These are phyloP conservation scores for Protaetia brevitarsis DNA, from an alignment of 1,140 invertebrate species.

Conservation along the genomic window DNA sequence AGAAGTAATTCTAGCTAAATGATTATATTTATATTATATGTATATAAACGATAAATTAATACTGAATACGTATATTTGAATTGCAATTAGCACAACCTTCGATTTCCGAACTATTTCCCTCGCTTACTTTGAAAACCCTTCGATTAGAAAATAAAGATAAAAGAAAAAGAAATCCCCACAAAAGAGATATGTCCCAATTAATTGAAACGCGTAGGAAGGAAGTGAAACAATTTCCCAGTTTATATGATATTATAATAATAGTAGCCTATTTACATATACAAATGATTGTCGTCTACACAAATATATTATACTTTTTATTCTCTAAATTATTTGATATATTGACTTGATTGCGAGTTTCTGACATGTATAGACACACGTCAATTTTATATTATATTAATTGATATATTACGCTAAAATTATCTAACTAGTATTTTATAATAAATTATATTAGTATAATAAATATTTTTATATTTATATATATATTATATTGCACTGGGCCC, in stretches of 20 bases:
- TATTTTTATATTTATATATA: not conserved
- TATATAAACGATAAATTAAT: slow-evolving; percentile 19
- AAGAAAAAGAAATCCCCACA: too few relatives aligned
- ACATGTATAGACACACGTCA: not conserved
- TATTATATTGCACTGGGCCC: slow-evolving; percentile 37
- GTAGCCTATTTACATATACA: slow-evolving; percentile 5
- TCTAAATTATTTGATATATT: slow-evolving; percentile 29
- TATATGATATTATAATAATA: not conserved
- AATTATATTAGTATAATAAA: slow-evolving; percentile 7
- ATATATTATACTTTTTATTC: too few relatives aligned
- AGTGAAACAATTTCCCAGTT: not conserved
- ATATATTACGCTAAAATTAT: not conserved
- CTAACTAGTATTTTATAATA: too few relatives aligned
- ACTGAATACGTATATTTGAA: slow-evolving; percentile 21
- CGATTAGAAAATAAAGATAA: too few relatives aligned
- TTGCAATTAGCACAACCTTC: slow-evolving; percentile 21
- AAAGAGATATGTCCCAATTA: slow-evolving; percentile 38
- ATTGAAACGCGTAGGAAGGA: slow-evolving; percentile 42
- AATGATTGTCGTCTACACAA: slow-evolving; percentile 18
- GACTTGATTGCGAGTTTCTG: slow-evolving; percentile 38
- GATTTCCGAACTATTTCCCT: not conserved
- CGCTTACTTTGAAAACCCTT: not conserved
- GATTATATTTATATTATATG: not conserved
- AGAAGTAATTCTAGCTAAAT: not conserved
- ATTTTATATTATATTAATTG: not conserved